phyloP scores from a whole-genome alignment of 2,888 invertebrate species.

The Drosophila tripunctata region DNA sequence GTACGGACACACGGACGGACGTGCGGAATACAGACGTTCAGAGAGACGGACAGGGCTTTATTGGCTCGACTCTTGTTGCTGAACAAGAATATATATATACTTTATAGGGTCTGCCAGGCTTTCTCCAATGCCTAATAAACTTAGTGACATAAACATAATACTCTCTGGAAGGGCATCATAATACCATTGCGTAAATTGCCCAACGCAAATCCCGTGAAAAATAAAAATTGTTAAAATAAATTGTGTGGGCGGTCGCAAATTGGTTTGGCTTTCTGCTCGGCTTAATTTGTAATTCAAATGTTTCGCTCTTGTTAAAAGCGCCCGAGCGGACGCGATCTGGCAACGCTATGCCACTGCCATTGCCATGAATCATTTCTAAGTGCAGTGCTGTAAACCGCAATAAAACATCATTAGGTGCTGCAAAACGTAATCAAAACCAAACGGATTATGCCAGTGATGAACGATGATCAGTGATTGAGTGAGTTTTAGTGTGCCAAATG shows the following conservation, averaged over 20 bases:
- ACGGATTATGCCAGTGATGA: conserved; percentile 6
- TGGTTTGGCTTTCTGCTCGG: conserved; percentile 65
- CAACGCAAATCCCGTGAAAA: conserved; percentile 66
- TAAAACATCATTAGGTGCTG: conserved; percentile 19
- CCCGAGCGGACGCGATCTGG: conserved; percentile 37
- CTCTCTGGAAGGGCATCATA: too few relatives aligned
- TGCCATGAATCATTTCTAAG: conserved; percentile 29
- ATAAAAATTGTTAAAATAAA: conserved; percentile 70
- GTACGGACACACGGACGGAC: too few relatives aligned
- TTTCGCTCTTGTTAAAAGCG: conserved; percentile 32
- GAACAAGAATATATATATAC: too few relatives aligned
- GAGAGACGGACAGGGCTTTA: too few relatives aligned
- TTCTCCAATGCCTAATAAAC: not conserved
- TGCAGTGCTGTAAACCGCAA: conserved; percentile 11
- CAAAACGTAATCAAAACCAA: conserved; percentile 2
- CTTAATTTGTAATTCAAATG: conserved; percentile 77
- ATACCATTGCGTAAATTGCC: conserved; percentile 67
- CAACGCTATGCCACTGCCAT: too few relatives aligned
- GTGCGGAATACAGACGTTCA: too few relatives aligned
- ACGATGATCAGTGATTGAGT: conserved; percentile 13
- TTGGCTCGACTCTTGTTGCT: too few relatives aligned
- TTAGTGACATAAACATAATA: conserved; percentile 11
- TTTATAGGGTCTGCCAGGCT: too few relatives aligned
- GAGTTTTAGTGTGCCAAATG: too few relatives aligned
- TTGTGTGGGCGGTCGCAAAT: conserved; percentile 72